These are phyloP conservation scores for Callipepla squamata DNA, from an alignment of 2,113 vertebrate genomes.

Conservation along the genomic window DNA sequence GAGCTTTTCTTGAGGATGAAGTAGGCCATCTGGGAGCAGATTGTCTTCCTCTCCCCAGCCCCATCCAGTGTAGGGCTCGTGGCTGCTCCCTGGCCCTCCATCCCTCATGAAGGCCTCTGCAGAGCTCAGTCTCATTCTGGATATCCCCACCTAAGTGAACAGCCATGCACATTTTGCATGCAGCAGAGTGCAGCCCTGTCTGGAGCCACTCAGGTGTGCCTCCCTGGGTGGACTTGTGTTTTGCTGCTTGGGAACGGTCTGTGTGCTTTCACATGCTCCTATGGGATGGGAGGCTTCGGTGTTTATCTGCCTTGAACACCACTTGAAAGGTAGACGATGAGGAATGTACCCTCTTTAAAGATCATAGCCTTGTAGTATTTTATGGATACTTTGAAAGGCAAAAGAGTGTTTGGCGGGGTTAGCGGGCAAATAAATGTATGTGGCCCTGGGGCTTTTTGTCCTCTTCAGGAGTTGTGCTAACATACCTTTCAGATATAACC, in stretches of 20 bases:
- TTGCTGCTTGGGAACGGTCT: accelerated
- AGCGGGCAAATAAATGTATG: not conserved
- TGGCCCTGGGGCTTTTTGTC: not conserved
- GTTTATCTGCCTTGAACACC: not conserved
- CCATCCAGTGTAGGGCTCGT: too few relatives aligned
- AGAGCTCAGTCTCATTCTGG: not conserved
- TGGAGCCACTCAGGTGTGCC: accelerated
- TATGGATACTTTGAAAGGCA: slow-evolving; percentile 48
- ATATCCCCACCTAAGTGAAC: not conserved
- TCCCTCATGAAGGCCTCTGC: not conserved
- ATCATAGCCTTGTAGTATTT: not conserved
- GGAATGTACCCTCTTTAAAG: not conserved
- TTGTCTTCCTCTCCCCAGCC: not conserved
- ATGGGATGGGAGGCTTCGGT: not conserved
- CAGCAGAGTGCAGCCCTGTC: not conserved
- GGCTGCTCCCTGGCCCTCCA: not conserved
- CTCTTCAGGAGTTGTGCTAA: not conserved
- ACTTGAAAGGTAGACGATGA: not conserved
- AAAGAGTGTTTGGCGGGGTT: not conserved
- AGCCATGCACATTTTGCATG: accelerated
- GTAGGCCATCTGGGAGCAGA: not conserved
- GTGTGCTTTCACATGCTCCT: accelerated
- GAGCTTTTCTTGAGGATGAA: not conserved
- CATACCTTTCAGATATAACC: not conserved
- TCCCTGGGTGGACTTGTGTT: accelerated